These are phyloP conservation scores for Falco concolor DNA, from an alignment of 2,797 vertebrate genomes.

Conservation along the genomic window DNA sequence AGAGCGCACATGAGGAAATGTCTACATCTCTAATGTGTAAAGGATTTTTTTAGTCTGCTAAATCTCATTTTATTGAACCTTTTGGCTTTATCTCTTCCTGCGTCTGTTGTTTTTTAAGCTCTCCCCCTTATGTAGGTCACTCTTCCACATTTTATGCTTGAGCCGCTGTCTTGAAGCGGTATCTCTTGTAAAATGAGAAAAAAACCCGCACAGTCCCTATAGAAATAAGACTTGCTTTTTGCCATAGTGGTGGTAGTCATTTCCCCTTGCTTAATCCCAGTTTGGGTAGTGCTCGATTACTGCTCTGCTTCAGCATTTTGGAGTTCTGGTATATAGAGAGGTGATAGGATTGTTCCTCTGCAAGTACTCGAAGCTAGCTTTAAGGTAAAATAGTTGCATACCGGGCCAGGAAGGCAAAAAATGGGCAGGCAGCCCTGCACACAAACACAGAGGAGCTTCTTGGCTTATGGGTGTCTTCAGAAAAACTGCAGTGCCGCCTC, in stretches of 20 bases:
- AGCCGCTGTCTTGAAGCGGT: background rate
- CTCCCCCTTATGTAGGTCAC: conserved; percentile 71
- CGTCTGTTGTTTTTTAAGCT: conserved; percentile 31
- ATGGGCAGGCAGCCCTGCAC: background rate
- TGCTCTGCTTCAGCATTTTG: background rate
- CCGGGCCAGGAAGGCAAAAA: background rate
- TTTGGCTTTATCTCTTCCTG: conserved; percentile 35
- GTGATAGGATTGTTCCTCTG: background rate
- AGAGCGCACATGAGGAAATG: background rate
- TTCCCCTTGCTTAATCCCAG: background rate
- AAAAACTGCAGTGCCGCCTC: rapidly evolving
- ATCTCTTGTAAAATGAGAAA: background rate
- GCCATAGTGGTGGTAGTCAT: rapidly evolving
- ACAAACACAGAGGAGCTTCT: background rate
- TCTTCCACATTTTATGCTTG: conserved; percentile 35
- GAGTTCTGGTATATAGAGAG: background rate
- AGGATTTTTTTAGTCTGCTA: background rate
- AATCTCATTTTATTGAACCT: conserved; percentile 36
- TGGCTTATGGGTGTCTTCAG: background rate
- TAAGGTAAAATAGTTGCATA: background rate
- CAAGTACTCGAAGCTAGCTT: background rate
- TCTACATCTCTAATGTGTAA: background rate
- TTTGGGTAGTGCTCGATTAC: background rate
- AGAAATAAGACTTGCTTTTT: background rate
- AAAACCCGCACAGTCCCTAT: rapidly evolving